A percentile compares a stretch with the other conserved stretches of the same genome.
Conservation (phyloP, 1,140 invertebrate genomes). For the Drosophila kikkawai region DNA sequence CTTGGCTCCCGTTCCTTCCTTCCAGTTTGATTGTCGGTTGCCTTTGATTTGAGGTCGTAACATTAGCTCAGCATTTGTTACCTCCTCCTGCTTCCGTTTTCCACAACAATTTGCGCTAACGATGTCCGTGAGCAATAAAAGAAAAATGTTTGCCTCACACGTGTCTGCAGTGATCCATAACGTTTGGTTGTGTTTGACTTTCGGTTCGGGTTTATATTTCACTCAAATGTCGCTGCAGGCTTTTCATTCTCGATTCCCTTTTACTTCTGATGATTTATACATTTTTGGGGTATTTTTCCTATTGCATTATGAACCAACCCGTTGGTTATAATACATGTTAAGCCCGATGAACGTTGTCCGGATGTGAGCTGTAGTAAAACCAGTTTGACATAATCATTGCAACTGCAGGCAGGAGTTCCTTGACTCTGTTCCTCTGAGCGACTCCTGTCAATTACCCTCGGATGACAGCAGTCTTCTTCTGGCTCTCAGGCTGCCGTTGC, state of each 20-base stretch:
- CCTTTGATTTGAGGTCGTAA: slow-evolving; percentile 37
- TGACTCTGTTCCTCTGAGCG: slow-evolving; percentile 16
- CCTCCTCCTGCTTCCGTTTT: slow-evolving; percentile 38
- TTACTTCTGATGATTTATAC: slow-evolving; percentile 7
- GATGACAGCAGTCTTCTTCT: slow-evolving; percentile 29
- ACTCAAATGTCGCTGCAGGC: slow-evolving; percentile 26
- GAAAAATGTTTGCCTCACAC: slow-evolving; percentile 45
- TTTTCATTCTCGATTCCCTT: slow-evolving; percentile 28
- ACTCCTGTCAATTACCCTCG: slow-evolving; percentile 47
- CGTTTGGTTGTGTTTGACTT: slow-evolving; percentile 8
- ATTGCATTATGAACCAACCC: not conserved
- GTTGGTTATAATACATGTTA: slow-evolving; percentile 10
- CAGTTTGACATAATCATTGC: slow-evolving; percentile 56
- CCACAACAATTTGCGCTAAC: slow-evolving; percentile 77
- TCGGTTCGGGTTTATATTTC: slow-evolving; percentile 25
- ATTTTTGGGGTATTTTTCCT: slow-evolving; percentile 5
- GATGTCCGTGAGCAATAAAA: slow-evolving; percentile 71
- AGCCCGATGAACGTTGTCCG: slow-evolving; percentile 1
- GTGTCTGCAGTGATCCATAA: slow-evolving; percentile 55
- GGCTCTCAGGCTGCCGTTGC: not conserved
- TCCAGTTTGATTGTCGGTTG: slow-evolving; percentile 14
- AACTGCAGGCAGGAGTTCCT: slow-evolving; percentile 37
- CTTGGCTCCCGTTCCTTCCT: not conserved
- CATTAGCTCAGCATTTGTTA: slow-evolving; percentile 18
- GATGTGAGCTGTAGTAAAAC: slow-evolving; percentile 18